A percentile compares a stretch with the other conserved stretches of the same genome.
phyloP scores from a whole-genome alignment of 2,888 invertebrate species.

The Catocala nupta region DNA sequence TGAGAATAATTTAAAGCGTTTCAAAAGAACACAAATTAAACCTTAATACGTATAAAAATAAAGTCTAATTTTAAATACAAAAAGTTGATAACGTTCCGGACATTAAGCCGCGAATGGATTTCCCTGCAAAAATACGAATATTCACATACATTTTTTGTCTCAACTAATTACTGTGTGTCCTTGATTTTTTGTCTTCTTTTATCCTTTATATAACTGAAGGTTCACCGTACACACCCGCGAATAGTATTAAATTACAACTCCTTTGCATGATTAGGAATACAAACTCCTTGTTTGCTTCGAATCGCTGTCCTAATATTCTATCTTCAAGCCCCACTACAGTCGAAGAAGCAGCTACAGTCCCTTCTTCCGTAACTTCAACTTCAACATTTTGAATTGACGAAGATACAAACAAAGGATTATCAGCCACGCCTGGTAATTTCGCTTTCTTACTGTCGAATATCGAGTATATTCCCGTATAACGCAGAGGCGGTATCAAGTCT shows the following conservation, averaged over 20 bases:
- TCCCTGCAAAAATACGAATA: not conserved
- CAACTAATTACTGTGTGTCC: not conserved
- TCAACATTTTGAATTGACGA: constrained; percentile 90
- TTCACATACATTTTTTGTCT: constrained; percentile 13
- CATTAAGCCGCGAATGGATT: constrained; percentile 9
- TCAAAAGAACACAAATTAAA: not conserved
- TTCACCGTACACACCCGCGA: constrained; percentile 86
- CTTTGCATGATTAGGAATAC: constrained; percentile 89
- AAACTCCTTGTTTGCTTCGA: constrained; percentile 90
- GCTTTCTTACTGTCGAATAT: constrained; percentile 87
- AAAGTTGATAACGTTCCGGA: constrained; percentile 6
- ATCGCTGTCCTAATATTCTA: constrained; percentile 82
- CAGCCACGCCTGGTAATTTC: constrained; percentile 88
- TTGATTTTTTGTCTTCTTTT: not conserved
- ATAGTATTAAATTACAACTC: constrained; percentile 86
- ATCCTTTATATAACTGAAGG: constrained; percentile 57
- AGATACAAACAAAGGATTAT: constrained; percentile 86
- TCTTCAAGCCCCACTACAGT: constrained; percentile 84
- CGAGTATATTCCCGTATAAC: constrained; percentile 89
- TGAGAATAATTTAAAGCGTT: too few species aligned
- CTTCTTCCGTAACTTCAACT: constrained; percentile 91
- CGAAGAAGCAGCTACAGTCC: constrained; percentile 90
- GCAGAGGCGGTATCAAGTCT: constrained; percentile 78
- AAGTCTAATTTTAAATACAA: not conserved
- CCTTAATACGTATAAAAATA: not conserved